Base-by-base conservation (phyloP, 2,113 vertebrate species). In the Eulacestoma nigropectus region DNA sequence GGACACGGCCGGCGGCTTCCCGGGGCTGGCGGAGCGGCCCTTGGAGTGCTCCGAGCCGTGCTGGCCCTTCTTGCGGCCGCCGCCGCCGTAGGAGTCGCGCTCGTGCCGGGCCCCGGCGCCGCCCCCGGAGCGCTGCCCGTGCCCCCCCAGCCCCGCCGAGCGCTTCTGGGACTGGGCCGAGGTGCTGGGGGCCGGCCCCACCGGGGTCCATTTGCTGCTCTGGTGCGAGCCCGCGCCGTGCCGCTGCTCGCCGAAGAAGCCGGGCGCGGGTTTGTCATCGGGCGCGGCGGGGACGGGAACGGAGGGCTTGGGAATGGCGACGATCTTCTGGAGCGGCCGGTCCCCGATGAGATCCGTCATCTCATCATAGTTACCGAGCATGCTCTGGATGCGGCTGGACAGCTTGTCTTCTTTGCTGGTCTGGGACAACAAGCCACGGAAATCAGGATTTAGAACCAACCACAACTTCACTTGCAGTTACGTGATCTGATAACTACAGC, bases 291-390 rank as follows among this genome's bases (percentile, higher is more conserved):
- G 98, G n/a, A 98, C 98, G 37, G 99, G 98, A n/a, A 98, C 98
- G 1, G 99, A 97, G 67, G 99, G 98, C 98, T 99, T 99, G 91
- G 98, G 98, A 72, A 98, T 96, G 68, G 96, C 97, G 76, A 98
- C 97, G 87, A 99, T 98, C 97, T 99, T 99, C 77, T 99, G 98
- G 74, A 99, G 98, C 53, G 99, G 98, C 94, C 99, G 98, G 57
- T 99, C 99, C 96, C 99, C 99, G 95, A 99, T 99, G 21, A 99
- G 98, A 95, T 99, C 99, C 97, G 99, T 98, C 99, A 99, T 99
- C 95, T 99, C 99, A 97, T 99, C 99, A 98, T 99, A 99, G 96
- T 99, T 99, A 84, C 99, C 99, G 77, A 99, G 99, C 99, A 99
- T 99, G 98, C 99, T 99, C 98, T 99, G 99, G 97, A 99, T 99